These are phyloP conservation scores for Ridgeia piscesae DNA, from an alignment of 1,140 invertebrate species.

Conservation along the genomic window DNA sequence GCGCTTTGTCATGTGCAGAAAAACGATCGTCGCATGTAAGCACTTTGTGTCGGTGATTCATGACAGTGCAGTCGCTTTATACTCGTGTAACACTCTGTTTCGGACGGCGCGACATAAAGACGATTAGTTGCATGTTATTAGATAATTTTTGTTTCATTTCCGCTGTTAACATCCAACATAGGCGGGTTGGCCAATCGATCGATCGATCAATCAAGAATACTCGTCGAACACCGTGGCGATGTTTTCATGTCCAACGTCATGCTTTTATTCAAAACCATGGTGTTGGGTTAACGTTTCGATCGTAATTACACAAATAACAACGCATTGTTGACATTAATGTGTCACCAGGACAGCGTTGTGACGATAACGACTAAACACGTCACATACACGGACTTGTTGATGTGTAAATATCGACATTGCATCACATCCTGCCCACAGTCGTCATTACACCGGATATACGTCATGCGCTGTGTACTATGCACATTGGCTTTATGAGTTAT, in stretches of 20 bases:
- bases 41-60: neutral
- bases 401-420: neutral
- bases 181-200: neutral
- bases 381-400: neutral
- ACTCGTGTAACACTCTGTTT: neutral
- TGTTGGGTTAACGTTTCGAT: neutral
- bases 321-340: neutral
- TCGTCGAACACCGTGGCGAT: neutral
- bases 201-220: neutral
- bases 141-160: neutral
- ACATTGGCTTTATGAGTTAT: neutral
- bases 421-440: neutral
- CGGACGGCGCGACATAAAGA: neutral
- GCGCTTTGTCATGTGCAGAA: neutral
- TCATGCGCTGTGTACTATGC: neutral
- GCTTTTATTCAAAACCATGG: neutral
- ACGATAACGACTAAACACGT: neutral
- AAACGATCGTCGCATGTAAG: neutral
- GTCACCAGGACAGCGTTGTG: no score
- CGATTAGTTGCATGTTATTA: neutral
- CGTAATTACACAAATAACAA: neutral
- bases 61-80: neutral
- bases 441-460: neutral
- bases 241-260: neutral
- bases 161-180: neutral